phyloP scores from a whole-genome alignment of 92 coral and sea anemone genomes.

The Phymanthus crucifer region DNA sequence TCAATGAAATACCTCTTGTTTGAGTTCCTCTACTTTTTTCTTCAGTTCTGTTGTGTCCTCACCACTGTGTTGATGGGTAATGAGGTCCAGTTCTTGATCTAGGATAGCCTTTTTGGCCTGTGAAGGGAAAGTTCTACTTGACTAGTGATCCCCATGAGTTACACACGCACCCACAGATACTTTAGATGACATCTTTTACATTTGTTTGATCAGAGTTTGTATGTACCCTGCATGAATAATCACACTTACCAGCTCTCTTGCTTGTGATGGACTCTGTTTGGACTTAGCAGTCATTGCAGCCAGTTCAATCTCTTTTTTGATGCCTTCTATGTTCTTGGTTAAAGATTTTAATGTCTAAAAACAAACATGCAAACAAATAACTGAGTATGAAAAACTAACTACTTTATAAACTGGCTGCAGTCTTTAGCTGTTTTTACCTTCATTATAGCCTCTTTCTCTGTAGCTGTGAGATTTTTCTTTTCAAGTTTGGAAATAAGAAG shows the following conservation, averaged over 20 bases:
- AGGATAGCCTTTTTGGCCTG: constrained; percentile 97
- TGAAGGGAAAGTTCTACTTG: neutral
- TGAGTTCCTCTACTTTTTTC: constrained; percentile 93
- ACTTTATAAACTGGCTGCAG: neutral
- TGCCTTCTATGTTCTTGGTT: constrained; percentile 75
- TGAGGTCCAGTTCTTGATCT: constrained; percentile 93
- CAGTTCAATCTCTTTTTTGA: constrained; percentile 85
- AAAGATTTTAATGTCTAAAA: constrained; percentile 87
- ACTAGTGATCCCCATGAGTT: no score
- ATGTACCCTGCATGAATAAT: neutral
- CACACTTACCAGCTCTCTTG: constrained; percentile 90
- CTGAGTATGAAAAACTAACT: no score
- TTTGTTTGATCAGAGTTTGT: no score
- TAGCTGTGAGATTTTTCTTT: constrained; percentile 76
- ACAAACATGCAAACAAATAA: neutral
- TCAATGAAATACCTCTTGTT: constrained; percentile 80
- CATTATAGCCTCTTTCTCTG: constrained; percentile 83
- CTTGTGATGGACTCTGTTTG: constrained; percentile 91
- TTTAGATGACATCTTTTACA: no score
- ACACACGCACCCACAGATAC: no score
- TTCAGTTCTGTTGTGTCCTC: constrained; percentile 96
- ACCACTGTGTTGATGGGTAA: constrained; percentile 92
- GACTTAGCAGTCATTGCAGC: constrained; percentile 95
- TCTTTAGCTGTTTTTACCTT: constrained; percentile 52
- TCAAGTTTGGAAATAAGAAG: constrained; percentile 92